Percentiles rank a stretch among this genome's conserved stretches.
Conservation (phyloP, 2,888 invertebrate species). For the Cyclophora albipunctata region DNA sequence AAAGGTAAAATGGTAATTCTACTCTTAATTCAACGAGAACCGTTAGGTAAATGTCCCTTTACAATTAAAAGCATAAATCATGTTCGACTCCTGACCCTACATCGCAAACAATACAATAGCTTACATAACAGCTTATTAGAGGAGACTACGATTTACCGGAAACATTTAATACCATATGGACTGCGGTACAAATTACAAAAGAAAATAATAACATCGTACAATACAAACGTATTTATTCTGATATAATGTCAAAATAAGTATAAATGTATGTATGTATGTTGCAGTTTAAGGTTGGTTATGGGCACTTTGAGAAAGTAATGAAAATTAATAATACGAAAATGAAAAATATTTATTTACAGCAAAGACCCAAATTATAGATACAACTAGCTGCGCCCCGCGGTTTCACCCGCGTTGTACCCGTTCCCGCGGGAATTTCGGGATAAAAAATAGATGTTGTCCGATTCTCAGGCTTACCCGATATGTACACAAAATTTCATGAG, state of each 20-base stretch:
- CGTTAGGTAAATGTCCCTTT: background rate
- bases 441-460: too few relatives aligned
- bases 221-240: slow-evolving; percentile 48
- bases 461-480: too few relatives aligned
- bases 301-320: background rate
- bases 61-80: slow-evolving; percentile 18
- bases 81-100: slow-evolving; percentile 15
- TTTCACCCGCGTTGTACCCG: too few relatives aligned
- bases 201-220: slow-evolving; percentile 42
- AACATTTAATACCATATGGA: slow-evolving; percentile 17
- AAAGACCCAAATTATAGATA: too few relatives aligned
- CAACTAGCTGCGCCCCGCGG: too few relatives aligned
- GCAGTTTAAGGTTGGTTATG: background rate
- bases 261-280: slow-evolving; percentile 22
- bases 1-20: too few relatives aligned
- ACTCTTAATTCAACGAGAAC: too few relatives aligned
- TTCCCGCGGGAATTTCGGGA: too few relatives aligned
- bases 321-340: background rate
- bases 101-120: slow-evolving; percentile 13
- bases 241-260: slow-evolving; percentile 50
- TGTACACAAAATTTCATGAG: too few relatives aligned
- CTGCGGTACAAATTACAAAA: slow-evolving; percentile 40
- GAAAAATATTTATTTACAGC: too few relatives aligned
- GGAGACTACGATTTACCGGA: slow-evolving; percentile 16
- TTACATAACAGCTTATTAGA: slow-evolving; percentile 12